Percentiles rank a stretch among this genome's conserved stretches.
These are phyloP conservation scores for Arbacia lixula DNA, from an alignment of 53 echinoderm and acorn worm species.

Conservation along the genomic window DNA sequence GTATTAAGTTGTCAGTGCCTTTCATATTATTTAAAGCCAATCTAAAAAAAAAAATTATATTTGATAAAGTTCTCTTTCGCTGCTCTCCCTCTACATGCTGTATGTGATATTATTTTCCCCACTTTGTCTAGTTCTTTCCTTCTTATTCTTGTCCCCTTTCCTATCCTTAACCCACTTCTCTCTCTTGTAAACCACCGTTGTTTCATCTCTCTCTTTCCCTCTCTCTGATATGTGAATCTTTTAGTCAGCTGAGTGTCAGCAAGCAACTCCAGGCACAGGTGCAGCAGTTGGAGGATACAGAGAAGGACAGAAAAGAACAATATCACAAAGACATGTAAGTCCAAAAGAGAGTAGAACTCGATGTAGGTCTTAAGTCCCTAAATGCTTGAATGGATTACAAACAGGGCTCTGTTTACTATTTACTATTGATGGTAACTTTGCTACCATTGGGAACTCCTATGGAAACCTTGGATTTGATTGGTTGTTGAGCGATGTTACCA, in stretches of 20 bases:
- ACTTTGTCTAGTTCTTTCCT: background rate
- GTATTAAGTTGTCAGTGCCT: no score
- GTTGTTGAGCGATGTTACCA: no score
- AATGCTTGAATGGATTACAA: no score
- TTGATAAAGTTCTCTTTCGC: background rate
- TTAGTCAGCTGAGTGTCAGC: constrained; percentile 73
- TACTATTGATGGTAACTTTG: no score
- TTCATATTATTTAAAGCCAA: no score
- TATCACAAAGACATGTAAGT: constrained; percentile 82
- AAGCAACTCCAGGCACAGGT: constrained; percentile 63
- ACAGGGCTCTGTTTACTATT: no score
- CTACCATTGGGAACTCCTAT: no score
- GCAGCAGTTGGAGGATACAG: constrained; percentile 32
- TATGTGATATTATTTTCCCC: no score
- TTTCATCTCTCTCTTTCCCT: background rate
- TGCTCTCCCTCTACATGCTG: background rate
- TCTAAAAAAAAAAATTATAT: no score
- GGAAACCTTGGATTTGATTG: no score
- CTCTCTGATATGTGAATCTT: background rate
- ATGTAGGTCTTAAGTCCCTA: no score
- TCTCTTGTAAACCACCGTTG: background rate
- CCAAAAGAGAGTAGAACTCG: no score
- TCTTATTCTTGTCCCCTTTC: background rate
- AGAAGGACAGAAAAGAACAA: constrained; percentile 49
- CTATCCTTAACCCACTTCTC: background rate